Evolutionary conservation across 2,888 invertebrate genomes (phyloP), one percentile per base, ranked within the genome.

Genomic region (Chelonus formosanus): DNA sequence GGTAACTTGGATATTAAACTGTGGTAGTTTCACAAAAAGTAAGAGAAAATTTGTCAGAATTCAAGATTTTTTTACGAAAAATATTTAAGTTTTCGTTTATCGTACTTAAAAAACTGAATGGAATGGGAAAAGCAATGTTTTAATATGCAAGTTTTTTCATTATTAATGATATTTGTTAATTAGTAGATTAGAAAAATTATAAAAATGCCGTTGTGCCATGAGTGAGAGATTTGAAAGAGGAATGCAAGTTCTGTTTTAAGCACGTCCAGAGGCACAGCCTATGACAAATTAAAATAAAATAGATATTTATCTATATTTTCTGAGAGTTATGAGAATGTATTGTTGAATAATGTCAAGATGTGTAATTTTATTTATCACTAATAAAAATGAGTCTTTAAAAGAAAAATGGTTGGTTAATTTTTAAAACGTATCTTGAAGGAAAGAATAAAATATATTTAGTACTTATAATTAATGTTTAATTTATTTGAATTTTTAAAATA

Each of bases 341-440:
- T 83, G 84, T 84, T 84, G 63, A 69, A 72, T 71, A 84, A 76
- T 82, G 81, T 83, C 81, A 82, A 83, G 80, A 82, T 80, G 80
- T 83, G 82, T 84, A 83, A 83, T 80, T 83, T 84, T 84, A 84
- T 84, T 84, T 84, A 83, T 83, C 82, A 78, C 82, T 83, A 84
- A 84, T 84, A 83, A 84, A 84, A 63, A 65, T 45, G 60, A 67
- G 67, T 53, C 67, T 67, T 67, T 59, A 61, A 67, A 67, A 70
- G 66, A 55, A 50, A 10, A 40, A 34, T 59, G 34, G n/a, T 34
- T 59, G 5, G 2, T 34, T 44, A 47, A 35, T 50, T 60, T 5
- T 8, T 7, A 10, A 5, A 47, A 7, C 35, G 20, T 60, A 7
- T 7, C 35, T 44, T 7, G 8, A n/a, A 20, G 2, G 5, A 63